phyloP scores from a whole-genome alignment of 2,113 vertebrate species.

The Verasper variegatus region DNA sequence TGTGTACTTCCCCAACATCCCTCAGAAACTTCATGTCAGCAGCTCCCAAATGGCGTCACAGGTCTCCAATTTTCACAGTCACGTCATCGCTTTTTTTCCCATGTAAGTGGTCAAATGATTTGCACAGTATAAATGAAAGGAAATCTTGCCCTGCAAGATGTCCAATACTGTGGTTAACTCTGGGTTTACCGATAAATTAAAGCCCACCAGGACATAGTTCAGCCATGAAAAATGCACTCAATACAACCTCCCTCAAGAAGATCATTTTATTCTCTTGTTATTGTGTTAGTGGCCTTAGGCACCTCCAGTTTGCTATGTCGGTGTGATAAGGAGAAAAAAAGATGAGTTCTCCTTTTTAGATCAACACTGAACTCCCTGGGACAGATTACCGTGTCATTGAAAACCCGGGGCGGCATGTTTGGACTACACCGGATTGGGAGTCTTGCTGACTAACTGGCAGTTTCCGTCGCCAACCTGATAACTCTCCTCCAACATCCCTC shows the following conservation, averaged over 20 bases:
- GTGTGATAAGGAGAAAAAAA: constrained; percentile 89
- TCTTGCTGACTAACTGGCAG: constrained; percentile 93
- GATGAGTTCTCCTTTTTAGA: constrained; percentile 88
- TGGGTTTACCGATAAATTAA: constrained; percentile 43
- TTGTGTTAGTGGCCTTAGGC: constrained; percentile 78
- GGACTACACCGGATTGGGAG: constrained; percentile 94
- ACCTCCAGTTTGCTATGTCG: constrained; percentile 85
- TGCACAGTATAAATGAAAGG: constrained; percentile 83
- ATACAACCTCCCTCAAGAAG: constrained; percentile 52
- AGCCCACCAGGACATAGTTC: constrained; percentile 56
- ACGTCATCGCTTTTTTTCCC: constrained; percentile 76
- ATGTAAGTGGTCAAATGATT: constrained; percentile 79
- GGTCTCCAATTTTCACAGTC: constrained; percentile 87
- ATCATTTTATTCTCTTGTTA: constrained; percentile 67
- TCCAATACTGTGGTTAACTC: constrained; percentile 40
- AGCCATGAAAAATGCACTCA: constrained; percentile 62
- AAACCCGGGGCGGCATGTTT: constrained; percentile 87
- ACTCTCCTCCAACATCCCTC: constrained; percentile 85
- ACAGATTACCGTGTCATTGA: constrained; percentile 93
- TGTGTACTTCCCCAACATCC: constrained; percentile 85
- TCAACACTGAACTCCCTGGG: constrained; percentile 93
- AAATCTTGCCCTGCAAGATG: constrained; percentile 74
- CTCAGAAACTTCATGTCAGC: constrained; percentile 83
- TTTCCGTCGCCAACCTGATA: constrained; percentile 96
- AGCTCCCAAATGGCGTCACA: constrained; percentile 80